phyloP scores from a whole-genome alignment of 2,888 invertebrate genomes.

The Caenorhabditis sinica region DNA sequence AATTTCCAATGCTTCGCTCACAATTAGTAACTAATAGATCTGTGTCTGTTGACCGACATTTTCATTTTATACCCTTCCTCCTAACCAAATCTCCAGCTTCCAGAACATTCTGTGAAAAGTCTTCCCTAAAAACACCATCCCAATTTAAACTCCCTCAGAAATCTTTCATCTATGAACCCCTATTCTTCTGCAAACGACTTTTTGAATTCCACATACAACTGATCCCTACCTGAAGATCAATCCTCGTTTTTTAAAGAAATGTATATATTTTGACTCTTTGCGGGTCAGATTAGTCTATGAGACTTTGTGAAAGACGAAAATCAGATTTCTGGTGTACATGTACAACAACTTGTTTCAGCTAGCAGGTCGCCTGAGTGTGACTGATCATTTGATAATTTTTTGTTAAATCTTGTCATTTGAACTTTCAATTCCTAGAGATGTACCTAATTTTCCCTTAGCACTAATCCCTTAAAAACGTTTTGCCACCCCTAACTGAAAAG shows the following conservation, averaged over 20 bases:
- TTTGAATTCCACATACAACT: background rate
- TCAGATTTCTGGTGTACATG: slow-evolving; percentile 27
- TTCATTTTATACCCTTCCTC: too few relatives aligned
- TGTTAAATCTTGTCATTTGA: too few relatives aligned
- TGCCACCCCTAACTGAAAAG: too few relatives aligned
- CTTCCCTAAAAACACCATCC: background rate
- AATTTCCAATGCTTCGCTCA: too few relatives aligned
- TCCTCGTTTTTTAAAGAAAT: slow-evolving; percentile 21
- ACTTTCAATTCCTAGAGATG: background rate
- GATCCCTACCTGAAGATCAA: slow-evolving; percentile 1
- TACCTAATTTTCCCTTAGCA: too few relatives aligned
- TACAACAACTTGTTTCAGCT: background rate
- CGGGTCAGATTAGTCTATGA: slow-evolving; percentile 35
- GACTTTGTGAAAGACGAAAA: background rate
- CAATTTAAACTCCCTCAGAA: background rate
- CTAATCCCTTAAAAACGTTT: too few relatives aligned
- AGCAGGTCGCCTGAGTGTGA: background rate
- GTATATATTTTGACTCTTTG: slow-evolving; percentile 9
- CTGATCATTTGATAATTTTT: too few relatives aligned
- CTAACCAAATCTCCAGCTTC: background rate
- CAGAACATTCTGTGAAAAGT: background rate
- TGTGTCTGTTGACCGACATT: too few relatives aligned
- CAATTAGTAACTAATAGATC: too few relatives aligned
- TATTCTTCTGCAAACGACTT: background rate
- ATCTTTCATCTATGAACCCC: slow-evolving; percentile 5